These are phyloP conservation scores for Lasioglossum villosulum DNA, from an alignment of 2,888 invertebrate genomes.

Conservation along the genomic window DNA sequence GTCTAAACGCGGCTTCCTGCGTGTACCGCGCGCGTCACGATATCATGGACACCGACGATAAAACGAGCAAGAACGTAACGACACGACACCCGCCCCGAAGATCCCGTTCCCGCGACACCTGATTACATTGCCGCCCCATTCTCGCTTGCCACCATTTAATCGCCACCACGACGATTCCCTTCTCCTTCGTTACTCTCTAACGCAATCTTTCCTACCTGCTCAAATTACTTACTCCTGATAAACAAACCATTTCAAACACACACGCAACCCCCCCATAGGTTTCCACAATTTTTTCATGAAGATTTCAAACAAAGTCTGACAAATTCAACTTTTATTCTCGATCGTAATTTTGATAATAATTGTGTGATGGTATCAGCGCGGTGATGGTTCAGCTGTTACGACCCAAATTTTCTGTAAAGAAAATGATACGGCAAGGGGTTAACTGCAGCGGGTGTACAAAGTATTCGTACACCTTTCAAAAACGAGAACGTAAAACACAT, in stretches of 20 bases:
- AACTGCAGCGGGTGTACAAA: too few species aligned
- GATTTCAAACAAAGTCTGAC: too few species aligned
- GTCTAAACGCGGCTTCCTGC: constrained; percentile 65
- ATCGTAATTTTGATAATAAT: too few species aligned
- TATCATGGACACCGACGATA: constrained; percentile 9
- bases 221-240: neutral
- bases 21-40: constrained; percentile 14
- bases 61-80: constrained; percentile 21
- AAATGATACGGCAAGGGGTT: too few species aligned
- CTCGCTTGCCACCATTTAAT: neutral
- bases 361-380: too few species aligned
- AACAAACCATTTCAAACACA: neutral
- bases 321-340: too few species aligned
- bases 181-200: neutral
- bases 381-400: too few species aligned
- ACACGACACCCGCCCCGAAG: constrained; percentile 10
- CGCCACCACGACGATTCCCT: neutral
- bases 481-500: neutral
- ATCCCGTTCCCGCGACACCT: neutral
- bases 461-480: too few species aligned
- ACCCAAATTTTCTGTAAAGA: too few species aligned
- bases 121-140: constrained; percentile 16
- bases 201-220: neutral
- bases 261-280: too few species aligned
- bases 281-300: too few species aligned